phyloP scores from a whole-genome alignment of 2,888 invertebrate genomes.

The Pemphredon lugubris region DNA sequence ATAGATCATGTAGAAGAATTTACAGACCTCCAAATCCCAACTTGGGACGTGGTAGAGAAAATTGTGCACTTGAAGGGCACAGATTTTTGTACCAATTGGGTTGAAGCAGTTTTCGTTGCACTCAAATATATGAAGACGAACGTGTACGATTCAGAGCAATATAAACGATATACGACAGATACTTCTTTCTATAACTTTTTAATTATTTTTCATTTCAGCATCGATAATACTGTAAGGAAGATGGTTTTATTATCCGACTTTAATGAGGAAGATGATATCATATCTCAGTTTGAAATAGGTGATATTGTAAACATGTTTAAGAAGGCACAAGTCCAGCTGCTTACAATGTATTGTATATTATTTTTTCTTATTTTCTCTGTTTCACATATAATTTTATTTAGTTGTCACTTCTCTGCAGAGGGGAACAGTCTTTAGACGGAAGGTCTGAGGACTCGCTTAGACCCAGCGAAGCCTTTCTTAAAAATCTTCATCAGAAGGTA shows the following conservation, averaged over 20 bases:
- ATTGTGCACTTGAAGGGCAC: slow-evolving; percentile 50
- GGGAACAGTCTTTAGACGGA: slow-evolving; percentile 46
- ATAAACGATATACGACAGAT: too few species aligned
- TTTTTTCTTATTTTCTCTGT: slow-evolving; percentile 4
- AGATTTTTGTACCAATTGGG: slow-evolving; percentile 57
- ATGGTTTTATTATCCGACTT: slow-evolving; percentile 67
- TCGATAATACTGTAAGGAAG: slow-evolving; percentile 18
- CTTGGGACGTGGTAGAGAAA: slow-evolving; percentile 61
- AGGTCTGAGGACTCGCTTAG: slow-evolving; percentile 19
- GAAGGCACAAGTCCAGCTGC: slow-evolving; percentile 34
- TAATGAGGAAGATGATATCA: slow-evolving; percentile 57
- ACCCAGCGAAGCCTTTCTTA: slow-evolving; percentile 56
- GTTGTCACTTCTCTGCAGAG: slow-evolving; percentile 50
- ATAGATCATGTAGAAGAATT: slow-evolving; percentile 57
- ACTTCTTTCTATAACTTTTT: too few species aligned
- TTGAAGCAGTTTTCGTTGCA: slow-evolving; percentile 61
- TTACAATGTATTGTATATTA: slow-evolving; percentile 61
- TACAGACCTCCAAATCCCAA: slow-evolving; percentile 44
- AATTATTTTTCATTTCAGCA: slow-evolving; percentile 34
- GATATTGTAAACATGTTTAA: slow-evolving; percentile 39
- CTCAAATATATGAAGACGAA: slow-evolving; percentile 52
- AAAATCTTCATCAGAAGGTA: slow-evolving; percentile 58
- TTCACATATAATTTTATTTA: not conserved
- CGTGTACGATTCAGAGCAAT: slow-evolving; percentile 44
- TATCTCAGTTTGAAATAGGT: slow-evolving; percentile 49